Evolutionary conservation across 2,113 vertebrate genomes (phyloP).

Genomic region (Arothron firmamentum): DNA sequence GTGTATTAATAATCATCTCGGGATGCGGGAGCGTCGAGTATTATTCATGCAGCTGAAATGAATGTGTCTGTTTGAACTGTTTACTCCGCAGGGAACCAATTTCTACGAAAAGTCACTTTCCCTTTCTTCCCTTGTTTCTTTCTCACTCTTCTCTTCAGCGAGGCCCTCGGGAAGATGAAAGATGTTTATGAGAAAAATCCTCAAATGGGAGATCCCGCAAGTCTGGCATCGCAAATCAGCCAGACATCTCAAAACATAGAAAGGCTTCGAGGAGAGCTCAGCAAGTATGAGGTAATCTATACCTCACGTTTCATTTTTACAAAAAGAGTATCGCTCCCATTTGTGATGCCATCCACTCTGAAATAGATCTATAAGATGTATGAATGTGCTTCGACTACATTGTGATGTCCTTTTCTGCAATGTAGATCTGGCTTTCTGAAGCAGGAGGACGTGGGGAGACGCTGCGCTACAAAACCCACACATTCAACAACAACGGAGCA

Average conservation of each 20-base stretch:
- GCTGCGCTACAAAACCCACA: conserved; percentile 67
- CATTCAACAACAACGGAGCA: conserved; percentile 77
- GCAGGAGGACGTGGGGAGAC: conserved; percentile 80
- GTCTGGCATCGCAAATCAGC: conserved; percentile 81
- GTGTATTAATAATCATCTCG: conserved; percentile 40
- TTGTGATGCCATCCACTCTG: not conserved
- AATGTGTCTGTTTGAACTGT: conserved; percentile 37
- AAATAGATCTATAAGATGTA: too few species aligned
- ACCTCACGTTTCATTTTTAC: conserved; percentile 6
- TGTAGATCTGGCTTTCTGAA: conserved; percentile 81
- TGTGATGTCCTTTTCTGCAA: not conserved
- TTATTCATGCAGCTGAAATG: conserved; percentile 61
- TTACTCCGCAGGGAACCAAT: conserved; percentile 44
- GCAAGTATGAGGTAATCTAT: conserved; percentile 82
- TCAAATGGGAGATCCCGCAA: conserved; percentile 87
- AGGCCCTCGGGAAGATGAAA: conserved; percentile 90
- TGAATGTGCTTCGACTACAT: too few species aligned
- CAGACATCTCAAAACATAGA: conserved; percentile 85
- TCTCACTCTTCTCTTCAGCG: conserved; percentile 63
- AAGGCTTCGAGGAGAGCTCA: conserved; percentile 77
- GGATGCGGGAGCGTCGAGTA: conserved; percentile 22
- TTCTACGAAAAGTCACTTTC: conserved; percentile 39
- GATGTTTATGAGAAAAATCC: conserved; percentile 90
- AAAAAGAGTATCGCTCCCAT: not conserved
- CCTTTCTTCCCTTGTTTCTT: conserved; percentile 6